Base-by-base conservation (phyloP, 2,797 vertebrate genomes). In the Philypnodon macrostomus region DNA sequence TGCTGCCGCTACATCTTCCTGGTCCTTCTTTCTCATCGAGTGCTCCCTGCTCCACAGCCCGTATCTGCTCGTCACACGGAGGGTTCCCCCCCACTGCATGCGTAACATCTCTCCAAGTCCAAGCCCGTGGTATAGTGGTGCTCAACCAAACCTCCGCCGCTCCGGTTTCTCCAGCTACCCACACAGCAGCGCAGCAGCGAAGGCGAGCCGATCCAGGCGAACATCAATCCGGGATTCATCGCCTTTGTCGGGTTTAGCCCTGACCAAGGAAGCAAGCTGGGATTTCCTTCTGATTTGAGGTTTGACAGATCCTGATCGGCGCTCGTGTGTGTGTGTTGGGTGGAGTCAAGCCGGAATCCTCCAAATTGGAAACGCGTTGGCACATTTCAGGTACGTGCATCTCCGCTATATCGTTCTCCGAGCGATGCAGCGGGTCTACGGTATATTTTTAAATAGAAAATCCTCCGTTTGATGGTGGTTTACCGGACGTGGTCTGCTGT, bases 311-410 rank as follows among this genome's bases (percentile, higher is more conserved):
- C 75, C 56, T 55, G 49, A 56, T 52, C 35, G 15, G 39, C 37
- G 52, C 11, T 47, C 11, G 41, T 14, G 76, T 1, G 61, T 2
- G 47, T 18, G 49, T 74, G 71, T 81, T 83, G 88, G 85, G 87
- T 88, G 89, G 85, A 89, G 88, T 88, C 86, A 81, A 77, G 42
- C 77, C 77, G 75, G 83, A 79, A 85, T 85, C 68, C 70, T 81
- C 69, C 71, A 79, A 75, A 75, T 84, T 81, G 84, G 77, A 88
- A 80, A 75, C 75, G 32, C 77, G 37, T 62, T 78, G 74, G 65
- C 75, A 77, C 72, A 77, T 74, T 76, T 79, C 79, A 89, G 87
- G 89, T 90, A 87, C 78, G 86, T 85, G 48, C 42, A 63, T 41
- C 23, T 19, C 16, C 26, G 4, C n/a, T 26, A 30, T 30, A 18